Percentiles rank a stretch among this genome's conserved stretches.
phyloP scores from a whole-genome alignment of 2,888 invertebrate species.

The Eutolmus rufibarbis region DNA sequence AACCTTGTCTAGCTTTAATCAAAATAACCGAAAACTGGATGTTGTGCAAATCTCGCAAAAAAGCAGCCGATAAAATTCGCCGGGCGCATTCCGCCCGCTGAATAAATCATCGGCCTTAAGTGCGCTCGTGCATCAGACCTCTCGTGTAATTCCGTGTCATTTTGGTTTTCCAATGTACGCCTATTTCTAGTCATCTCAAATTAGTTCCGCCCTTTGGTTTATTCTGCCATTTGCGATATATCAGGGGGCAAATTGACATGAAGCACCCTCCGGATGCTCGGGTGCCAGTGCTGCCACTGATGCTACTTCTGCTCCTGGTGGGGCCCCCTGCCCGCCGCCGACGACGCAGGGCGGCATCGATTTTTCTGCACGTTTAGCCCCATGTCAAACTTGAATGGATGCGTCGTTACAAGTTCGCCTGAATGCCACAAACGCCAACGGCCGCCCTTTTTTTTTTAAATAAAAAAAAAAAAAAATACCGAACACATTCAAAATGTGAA shows the following conservation, averaged over 20 bases:
- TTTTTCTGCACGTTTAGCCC: conserved; percentile 44
- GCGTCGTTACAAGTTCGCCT: conserved; percentile 33
- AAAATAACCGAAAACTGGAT: conserved; percentile 12
- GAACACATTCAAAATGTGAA: background rate
- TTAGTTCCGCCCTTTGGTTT: conserved; percentile 63
- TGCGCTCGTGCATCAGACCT: conserved; percentile 39
- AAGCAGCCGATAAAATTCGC: background rate
- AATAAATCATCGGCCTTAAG: conserved; percentile 37
- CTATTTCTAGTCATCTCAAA: conserved; percentile 53
- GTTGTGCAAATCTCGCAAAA: conserved; percentile 15
- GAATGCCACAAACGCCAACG: background rate
- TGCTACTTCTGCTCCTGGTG: background rate
- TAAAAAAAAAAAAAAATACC: background rate
- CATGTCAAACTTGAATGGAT: conserved; percentile 35
- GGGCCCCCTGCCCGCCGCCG: background rate
- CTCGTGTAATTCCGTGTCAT: conserved; percentile 46
- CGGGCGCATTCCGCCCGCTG: background rate
- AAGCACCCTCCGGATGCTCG: conserved; percentile 1
- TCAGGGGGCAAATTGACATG: conserved; percentile 40
- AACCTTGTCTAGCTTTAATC: background rate
- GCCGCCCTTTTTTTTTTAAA: background rate
- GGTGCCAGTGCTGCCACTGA: background rate
- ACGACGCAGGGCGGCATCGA: conserved; percentile 13
- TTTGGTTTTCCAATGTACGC: conserved; percentile 48
- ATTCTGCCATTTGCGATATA: conserved; percentile 59